Evolutionary conservation across 2,113 vertebrate species (phyloP).

Genomic region (Sylvietta virens): DNA sequence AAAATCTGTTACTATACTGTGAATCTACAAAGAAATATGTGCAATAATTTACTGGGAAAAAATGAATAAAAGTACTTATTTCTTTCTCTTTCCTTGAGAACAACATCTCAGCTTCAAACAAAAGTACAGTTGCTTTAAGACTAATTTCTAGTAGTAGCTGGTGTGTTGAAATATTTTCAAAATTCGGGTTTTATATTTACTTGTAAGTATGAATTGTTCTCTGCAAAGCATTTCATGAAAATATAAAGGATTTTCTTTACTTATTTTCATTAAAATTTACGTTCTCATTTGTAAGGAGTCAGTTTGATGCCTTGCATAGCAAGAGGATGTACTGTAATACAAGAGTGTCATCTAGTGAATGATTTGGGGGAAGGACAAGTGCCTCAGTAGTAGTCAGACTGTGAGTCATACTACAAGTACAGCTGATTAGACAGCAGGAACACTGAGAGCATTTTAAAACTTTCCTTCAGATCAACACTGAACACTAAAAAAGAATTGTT

Average conservation of each 20-base stretch:
- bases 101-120: neutral
- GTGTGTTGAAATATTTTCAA: neutral
- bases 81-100: neutral
- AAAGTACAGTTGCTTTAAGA: neutral
- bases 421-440: neutral
- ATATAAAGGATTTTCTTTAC: neutral
- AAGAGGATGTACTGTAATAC: neutral
- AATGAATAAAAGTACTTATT: neutral
- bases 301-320: neutral
- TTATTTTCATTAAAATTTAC: neutral
- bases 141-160: neutral
- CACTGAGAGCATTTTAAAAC: neutral
- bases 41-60: neutral
- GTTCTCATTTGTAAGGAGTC: neutral
- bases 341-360: conserved; percentile 73
- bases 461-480: neutral
- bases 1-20: neutral
- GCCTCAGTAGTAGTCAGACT: neutral
- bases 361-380: neutral
- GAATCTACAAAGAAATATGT: neutral
- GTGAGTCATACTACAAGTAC: neutral
- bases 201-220: neutral
- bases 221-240: neutral
- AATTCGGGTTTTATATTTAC: neutral
- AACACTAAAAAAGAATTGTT: neutral